A percentile compares a stretch with the other conserved stretches of the same genome.
Evolutionary conservation across 2,113 vertebrate species (phyloP).

Genomic region (Sterna hirundo): DNA sequence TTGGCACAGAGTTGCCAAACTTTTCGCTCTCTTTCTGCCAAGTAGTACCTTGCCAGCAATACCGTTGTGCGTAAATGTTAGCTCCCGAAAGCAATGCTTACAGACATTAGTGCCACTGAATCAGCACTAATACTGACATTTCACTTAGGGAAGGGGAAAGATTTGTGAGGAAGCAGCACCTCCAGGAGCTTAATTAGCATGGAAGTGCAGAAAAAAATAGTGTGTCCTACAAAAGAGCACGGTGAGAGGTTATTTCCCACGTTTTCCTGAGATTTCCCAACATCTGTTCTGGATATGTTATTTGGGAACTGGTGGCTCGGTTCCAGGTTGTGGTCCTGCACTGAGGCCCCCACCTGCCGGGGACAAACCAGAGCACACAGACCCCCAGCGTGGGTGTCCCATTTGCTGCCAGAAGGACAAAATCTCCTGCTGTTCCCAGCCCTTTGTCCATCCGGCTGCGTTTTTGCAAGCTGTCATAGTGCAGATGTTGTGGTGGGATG

Average conservation of each 20-base stretch:
- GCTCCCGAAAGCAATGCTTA: neutral
- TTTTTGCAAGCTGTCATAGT: rapidly evolving
- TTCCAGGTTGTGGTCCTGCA: neutral
- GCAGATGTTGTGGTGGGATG: neutral
- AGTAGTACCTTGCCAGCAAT: conserved; percentile 10
- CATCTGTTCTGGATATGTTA: neutral
- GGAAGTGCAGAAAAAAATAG: neutral
- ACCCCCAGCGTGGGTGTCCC: neutral
- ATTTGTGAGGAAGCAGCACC: neutral
- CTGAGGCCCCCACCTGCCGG: neutral
- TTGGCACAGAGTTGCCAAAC: conserved; percentile 25
- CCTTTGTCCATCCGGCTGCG: neutral
- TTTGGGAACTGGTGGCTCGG: rapidly evolving
- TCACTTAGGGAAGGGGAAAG: neutral
- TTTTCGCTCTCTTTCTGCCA: conserved; percentile 4
- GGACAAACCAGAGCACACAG: neutral
- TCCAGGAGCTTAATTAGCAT: conserved; percentile 20
- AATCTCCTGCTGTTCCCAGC: neutral
- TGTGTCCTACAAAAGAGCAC: neutral
- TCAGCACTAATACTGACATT: conserved; percentile 16
- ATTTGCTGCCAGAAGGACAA: neutral
- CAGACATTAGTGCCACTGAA: neutral
- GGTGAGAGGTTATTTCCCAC: neutral
- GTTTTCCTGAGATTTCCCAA: neutral
- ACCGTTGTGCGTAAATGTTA: neutral